Percentiles rank a stretch among this genome's conserved stretches.
Conservation (phyloP, 2,888 invertebrate genomes). For the Pyrgus malvae region DNA sequence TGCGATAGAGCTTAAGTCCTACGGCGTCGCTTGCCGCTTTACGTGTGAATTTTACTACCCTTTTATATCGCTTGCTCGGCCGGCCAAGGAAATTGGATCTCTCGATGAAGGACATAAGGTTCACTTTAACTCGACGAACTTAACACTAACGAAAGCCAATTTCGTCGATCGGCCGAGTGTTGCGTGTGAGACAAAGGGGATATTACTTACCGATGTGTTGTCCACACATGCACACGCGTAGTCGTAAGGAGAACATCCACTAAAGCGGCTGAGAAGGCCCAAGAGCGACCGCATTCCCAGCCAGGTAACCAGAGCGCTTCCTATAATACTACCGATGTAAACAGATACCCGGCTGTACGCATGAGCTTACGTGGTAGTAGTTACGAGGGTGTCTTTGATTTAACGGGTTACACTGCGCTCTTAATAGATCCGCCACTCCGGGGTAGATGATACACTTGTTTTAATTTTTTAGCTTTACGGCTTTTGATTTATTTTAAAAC, state of each 20-base stretch:
- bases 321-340: slow-evolving; percentile 60
- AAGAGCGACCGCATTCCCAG: slow-evolving; percentile 82
- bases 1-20: slow-evolving; percentile 60
- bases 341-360: slow-evolving; percentile 62
- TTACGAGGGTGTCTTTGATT: slow-evolving; percentile 55
- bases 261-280: slow-evolving; percentile 82
- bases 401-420: slow-evolving; percentile 70
- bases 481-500: slow-evolving; percentile 38
- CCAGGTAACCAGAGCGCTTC: slow-evolving; percentile 80
- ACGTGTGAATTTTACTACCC: slow-evolving; percentile 59
- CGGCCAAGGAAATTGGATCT: slow-evolving; percentile 50
- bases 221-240: slow-evolving; percentile 81
- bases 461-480: slow-evolving; percentile 42
- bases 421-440: slow-evolving; percentile 37
- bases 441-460: slow-evolving; percentile 38
- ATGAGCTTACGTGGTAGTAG: slow-evolving; percentile 70
- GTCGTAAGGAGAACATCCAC: slow-evolving; percentile 83
- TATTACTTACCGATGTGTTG: slow-evolving; percentile 77
- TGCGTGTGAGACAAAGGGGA: slow-evolving; percentile 51
- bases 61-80: slow-evolving; percentile 56
- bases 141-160: slow-evolving; percentile 17
- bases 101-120: not conserved
- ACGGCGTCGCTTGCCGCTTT: slow-evolving; percentile 78
- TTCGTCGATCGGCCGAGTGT: slow-evolving; percentile 59
- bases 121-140: slow-evolving; percentile 24